These are phyloP conservation scores for Cylindroiulus punctatus DNA, from an alignment of 2,888 invertebrate genomes.

Conservation along the genomic window DNA sequence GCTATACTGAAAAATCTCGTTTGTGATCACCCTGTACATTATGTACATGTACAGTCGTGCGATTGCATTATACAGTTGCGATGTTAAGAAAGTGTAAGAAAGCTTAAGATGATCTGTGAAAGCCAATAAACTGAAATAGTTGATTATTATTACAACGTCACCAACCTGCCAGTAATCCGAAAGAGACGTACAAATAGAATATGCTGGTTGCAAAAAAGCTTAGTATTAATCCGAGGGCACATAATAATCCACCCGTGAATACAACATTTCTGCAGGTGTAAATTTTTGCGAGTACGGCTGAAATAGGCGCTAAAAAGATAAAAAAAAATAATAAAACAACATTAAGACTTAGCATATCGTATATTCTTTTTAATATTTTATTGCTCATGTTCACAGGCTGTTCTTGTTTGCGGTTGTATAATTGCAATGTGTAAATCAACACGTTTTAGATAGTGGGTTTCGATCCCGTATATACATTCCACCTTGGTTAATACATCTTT, in stretches of 20 bases:
- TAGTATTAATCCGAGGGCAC: constrained; percentile 75
- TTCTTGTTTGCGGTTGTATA: not conserved
- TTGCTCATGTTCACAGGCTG: not conserved
- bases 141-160: constrained; percentile 60
- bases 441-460: not conserved
- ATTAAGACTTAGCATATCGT: not conserved
- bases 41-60: no score
- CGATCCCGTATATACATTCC: not conserved
- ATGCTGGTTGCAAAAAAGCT: constrained; percentile 78
- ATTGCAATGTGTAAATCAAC: not conserved
- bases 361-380: not conserved
- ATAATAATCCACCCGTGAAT: constrained; percentile 78
- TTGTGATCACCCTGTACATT: no score
- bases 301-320: constrained; percentile 72
- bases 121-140: not conserved
- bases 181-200: constrained; percentile 76
- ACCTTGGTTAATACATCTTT: not conserved
- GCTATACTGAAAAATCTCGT: no score
- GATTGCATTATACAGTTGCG: no score
- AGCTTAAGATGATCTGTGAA: no score
- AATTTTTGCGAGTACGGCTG: constrained; percentile 77
- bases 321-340: not conserved
- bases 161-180: constrained; percentile 77
- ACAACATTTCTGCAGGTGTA: constrained; percentile 75
- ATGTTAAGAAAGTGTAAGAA: no score